These are phyloP conservation scores for Atrina japonica DNA, from an alignment of 2,888 invertebrate genomes.

Conservation along the genomic window DNA sequence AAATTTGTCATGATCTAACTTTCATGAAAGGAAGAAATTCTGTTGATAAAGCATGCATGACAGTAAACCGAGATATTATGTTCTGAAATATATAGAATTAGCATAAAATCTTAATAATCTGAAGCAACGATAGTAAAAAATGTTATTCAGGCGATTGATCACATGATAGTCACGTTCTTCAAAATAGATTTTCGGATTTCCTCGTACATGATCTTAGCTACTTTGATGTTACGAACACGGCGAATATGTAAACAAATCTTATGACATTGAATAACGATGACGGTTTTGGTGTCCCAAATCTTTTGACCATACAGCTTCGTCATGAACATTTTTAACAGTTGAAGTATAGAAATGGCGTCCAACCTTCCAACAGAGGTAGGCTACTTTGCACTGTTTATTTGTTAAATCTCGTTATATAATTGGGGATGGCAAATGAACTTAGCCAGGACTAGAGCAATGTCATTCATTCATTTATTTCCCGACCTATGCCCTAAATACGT, in stretches of 20 bases:
- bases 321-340: not conserved
- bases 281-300: no score
- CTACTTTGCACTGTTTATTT: not conserved
- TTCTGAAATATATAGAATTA: no score
- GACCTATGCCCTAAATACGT: no score
- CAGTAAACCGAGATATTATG: no score
- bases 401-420: not conserved
- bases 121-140: not conserved
- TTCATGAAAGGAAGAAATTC: no score
- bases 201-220: not conserved
- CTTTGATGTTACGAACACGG: not conserved
- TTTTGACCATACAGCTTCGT: not conserved
- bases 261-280: slow-evolving; percentile 8
- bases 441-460: not conserved
- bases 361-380: slow-evolving; percentile 57
- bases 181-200: not conserved
- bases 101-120: no score
- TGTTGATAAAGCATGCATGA: no score
- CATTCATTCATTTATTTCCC: no score
- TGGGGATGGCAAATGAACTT: not conserved
- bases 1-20: no score
- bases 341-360: slow-evolving; percentile 50
- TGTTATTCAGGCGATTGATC: not conserved
- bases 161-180: slow-evolving; percentile 18
- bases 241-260: slow-evolving; percentile 27